Evolutionary conservation across 2,797 vertebrate genomes (phyloP).

Genomic region (Enteromius paludinosus): DNA sequence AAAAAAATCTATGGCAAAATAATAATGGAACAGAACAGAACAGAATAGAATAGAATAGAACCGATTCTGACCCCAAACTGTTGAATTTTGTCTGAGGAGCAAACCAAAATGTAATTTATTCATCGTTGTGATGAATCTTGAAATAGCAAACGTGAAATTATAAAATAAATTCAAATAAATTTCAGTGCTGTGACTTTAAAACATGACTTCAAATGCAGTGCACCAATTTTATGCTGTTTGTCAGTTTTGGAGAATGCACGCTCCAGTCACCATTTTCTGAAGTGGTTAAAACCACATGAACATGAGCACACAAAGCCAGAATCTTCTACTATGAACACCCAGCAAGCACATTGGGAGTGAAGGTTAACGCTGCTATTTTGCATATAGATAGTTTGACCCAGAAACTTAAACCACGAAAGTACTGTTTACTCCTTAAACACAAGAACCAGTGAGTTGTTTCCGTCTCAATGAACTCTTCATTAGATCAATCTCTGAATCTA

Average conservation of each 20-base stretch:
- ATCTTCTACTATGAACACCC: neutral
- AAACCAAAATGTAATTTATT: neutral
- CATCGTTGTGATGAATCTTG: neutral
- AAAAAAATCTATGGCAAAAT: too few relatives aligned
- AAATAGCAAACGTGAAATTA: neutral
- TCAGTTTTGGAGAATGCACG: neutral
- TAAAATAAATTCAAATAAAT: too few relatives aligned
- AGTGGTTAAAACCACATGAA: neutral
- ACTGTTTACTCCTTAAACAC: constrained; percentile 56
- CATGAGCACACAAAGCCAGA: neutral
- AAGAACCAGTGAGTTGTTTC: constrained; percentile 47
- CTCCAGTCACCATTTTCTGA: neutral
- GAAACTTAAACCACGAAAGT: neutral
- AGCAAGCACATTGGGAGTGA: neutral
- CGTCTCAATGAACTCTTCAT: constrained; percentile 62
- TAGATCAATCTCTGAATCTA: constrained; percentile 51
- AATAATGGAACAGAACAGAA: too few relatives aligned
- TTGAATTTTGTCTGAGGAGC: too few relatives aligned
- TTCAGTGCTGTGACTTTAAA: neutral
- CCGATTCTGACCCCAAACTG: too few relatives aligned
- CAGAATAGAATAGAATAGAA: too few relatives aligned
- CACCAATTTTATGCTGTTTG: neutral
- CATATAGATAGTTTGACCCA: constrained; percentile 36
- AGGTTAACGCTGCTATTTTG: constrained; percentile 34
- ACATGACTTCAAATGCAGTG: neutral